These are phyloP conservation scores for Temnothorax ravouxi DNA, from an alignment of 2,888 invertebrate species.

Conservation along the genomic window DNA sequence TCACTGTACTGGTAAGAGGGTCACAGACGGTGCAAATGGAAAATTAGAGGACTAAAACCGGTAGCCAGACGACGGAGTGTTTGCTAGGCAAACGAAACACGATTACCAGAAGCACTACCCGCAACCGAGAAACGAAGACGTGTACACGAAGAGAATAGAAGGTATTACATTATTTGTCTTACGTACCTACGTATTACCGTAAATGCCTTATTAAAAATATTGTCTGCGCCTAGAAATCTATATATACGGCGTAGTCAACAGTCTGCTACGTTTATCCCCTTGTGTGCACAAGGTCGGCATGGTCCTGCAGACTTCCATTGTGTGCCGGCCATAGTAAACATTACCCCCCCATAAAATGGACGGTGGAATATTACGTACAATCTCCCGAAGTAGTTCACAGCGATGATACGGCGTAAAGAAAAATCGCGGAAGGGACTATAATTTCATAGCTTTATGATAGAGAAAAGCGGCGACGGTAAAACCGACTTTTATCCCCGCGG, in stretches of 20 bases:
- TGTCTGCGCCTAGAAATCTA: slow-evolving; percentile 59
- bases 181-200: slow-evolving; percentile 74
- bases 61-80: slow-evolving; percentile 69
- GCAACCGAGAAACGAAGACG: slow-evolving; percentile 53
- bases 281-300: slow-evolving; percentile 76
- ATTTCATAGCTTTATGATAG: slow-evolving; percentile 61
- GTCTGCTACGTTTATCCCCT: slow-evolving; percentile 70
- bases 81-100: slow-evolving; percentile 77
- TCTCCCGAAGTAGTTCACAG: slow-evolving; percentile 69
- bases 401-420: slow-evolving; percentile 67
- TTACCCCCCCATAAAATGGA: slow-evolving; percentile 72
- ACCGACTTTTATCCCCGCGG: slow-evolving; percentile 47
- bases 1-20: slow-evolving; percentile 51
- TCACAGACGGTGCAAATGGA: slow-evolving; percentile 63
- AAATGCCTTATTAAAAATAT: slow-evolving; percentile 81
- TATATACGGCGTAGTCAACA: slow-evolving; percentile 72
- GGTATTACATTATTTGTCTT: slow-evolving; percentile 72
- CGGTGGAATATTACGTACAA: slow-evolving; percentile 74
- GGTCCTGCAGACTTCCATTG: slow-evolving; percentile 71
- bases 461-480: slow-evolving; percentile 48
- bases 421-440: slow-evolving; percentile 66
- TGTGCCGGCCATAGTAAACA: slow-evolving; percentile 69
- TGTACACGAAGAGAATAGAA: slow-evolving; percentile 57
- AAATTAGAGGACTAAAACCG: slow-evolving; percentile 68
- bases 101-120: slow-evolving; percentile 60